phyloP scores from a whole-genome alignment of 2,113 vertebrate species.

The Antidorcas marsupialis region DNA sequence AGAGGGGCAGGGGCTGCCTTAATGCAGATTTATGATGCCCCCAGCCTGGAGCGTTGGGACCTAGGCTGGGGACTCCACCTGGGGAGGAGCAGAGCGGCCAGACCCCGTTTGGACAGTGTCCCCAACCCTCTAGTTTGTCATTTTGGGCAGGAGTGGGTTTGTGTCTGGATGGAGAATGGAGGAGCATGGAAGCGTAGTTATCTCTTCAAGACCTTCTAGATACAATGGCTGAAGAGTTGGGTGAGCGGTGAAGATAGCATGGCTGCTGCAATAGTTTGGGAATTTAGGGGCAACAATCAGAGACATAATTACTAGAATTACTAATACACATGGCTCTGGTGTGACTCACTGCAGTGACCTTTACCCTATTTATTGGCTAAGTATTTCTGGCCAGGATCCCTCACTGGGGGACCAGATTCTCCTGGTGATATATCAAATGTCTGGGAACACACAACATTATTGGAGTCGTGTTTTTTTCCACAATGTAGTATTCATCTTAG shows the following conservation, averaged over 20 bases:
- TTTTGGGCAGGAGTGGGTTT: background rate
- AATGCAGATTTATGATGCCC: slow-evolving; percentile 25
- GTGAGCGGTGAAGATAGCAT: background rate
- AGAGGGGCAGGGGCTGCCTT: slow-evolving; percentile 41
- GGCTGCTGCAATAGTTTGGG: background rate
- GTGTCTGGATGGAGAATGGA: background rate
- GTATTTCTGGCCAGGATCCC: background rate
- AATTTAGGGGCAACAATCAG: background rate
- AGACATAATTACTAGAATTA: background rate
- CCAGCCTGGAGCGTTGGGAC: background rate
- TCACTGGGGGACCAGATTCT: background rate
- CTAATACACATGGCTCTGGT: background rate
- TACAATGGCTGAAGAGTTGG: background rate
- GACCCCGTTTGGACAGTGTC: too few species aligned
- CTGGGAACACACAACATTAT: background rate
- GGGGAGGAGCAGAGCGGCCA: background rate
- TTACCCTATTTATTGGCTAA: background rate
- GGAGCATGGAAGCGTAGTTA: background rate
- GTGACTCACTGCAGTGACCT: background rate
- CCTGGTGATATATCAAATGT: background rate
- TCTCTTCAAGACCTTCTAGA: background rate
- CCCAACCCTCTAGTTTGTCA: background rate
- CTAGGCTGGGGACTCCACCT: slow-evolving; percentile 3
- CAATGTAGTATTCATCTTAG: background rate
- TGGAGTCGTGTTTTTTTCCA: background rate